phyloP scores from a whole-genome alignment of 2,113 vertebrate species.

The Dissostichus mawsoni region DNA sequence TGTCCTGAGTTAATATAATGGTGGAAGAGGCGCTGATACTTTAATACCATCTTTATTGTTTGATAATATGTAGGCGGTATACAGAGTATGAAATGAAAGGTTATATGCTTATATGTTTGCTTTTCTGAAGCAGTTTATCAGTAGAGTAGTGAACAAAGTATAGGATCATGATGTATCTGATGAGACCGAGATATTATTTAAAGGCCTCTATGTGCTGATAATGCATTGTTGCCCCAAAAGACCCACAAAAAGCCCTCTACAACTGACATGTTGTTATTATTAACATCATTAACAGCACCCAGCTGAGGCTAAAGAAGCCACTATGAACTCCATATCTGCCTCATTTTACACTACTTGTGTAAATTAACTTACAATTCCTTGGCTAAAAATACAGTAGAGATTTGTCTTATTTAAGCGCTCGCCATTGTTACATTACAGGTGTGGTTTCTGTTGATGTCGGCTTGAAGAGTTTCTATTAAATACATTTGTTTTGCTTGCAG shows the following conservation, averaged over 20 bases:
- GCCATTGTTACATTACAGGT: constrained; percentile 49
- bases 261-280: constrained; percentile 40
- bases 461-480: constrained; percentile 30
- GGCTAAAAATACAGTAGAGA: constrained; percentile 49
- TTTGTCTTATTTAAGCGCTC: constrained; percentile 47
- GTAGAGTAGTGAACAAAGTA: neutral
- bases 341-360: constrained; percentile 54
- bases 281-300: constrained; percentile 6
- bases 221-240: constrained; percentile 10
- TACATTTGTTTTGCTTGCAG: constrained; percentile 29
- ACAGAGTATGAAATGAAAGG: neutral
- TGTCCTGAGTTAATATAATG: constrained; percentile 9
- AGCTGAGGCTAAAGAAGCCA: constrained; percentile 36
- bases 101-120: neutral
- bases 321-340: constrained; percentile 36
- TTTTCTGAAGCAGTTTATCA: neutral
- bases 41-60: neutral
- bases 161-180: neutral
- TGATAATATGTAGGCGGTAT: constrained; percentile 2
- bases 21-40: neutral
- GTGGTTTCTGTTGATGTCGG: constrained; percentile 39
- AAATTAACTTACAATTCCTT: constrained; percentile 39
- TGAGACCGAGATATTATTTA: neutral
- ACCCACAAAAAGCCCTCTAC: constrained; percentile 5
- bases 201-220: neutral